Evolutionary conservation across 2,888 invertebrate species (phyloP).

Genomic region (Kryphioiulus occultus): DNA sequence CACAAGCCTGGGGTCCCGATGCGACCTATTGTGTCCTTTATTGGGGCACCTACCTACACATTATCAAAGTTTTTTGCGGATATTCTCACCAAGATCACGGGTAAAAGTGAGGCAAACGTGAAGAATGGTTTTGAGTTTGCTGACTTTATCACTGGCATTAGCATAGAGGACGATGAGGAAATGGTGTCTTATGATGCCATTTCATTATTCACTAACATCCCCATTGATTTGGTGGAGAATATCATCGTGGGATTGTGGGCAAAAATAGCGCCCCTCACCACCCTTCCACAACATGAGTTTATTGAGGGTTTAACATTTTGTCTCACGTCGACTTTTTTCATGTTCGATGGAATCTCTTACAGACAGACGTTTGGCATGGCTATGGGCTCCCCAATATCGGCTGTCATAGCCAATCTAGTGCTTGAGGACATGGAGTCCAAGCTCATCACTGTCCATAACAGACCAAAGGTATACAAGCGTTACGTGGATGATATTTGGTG

Average conservation of each 20-base stretch:
- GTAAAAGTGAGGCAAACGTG: background rate
- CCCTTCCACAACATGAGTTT: background rate
- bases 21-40: too few species aligned
- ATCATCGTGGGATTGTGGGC: background rate
- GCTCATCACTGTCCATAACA: too few species aligned
- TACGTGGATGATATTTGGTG: background rate
- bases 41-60: too few species aligned
- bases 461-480: background rate
- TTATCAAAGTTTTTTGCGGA: too few species aligned
- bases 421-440: too few species aligned
- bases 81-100: background rate
- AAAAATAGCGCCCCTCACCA: background rate
- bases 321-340: background rate
- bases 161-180: too few species aligned
- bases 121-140: background rate
- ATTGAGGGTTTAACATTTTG: background rate
- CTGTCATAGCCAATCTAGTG: background rate
- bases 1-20: too few species aligned
- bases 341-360: background rate
- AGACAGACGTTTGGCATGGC: background rate
- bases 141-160: background rate
- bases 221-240: background rate
- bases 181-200: background rate
- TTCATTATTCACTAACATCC: background rate
- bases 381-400: background rate